Percentiles rank a stretch among this genome's conserved stretches.
Evolutionary conservation across 2,888 invertebrate species (phyloP).

Genomic region (Athalia cordata): DNA sequence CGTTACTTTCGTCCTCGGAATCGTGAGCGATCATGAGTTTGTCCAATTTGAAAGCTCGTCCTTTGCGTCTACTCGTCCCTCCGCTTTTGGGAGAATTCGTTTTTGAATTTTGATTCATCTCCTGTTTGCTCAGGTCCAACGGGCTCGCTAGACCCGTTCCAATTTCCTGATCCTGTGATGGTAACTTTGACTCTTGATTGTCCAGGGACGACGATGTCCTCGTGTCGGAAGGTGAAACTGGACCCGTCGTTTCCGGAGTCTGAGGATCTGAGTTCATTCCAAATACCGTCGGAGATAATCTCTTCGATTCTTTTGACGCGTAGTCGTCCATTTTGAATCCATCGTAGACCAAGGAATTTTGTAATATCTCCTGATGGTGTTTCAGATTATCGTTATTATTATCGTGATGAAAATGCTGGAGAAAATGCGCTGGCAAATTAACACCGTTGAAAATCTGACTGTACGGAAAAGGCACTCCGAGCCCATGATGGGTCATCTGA

Average conservation of each 20-base stretch:
- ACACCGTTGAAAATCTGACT: slow-evolving; percentile 54
- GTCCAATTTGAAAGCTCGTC: slow-evolving; percentile 89
- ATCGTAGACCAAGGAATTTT: not conserved
- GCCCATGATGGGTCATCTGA: slow-evolving; percentile 65
- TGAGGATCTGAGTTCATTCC: not conserved
- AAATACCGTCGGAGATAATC: not conserved
- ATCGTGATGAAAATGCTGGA: slow-evolving; percentile 41
- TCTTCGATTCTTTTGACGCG: not conserved
- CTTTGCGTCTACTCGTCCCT: slow-evolving; percentile 83
- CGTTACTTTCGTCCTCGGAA: slow-evolving; percentile 74
- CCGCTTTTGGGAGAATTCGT: slow-evolving; percentile 49
- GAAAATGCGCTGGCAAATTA: slow-evolving; percentile 50
- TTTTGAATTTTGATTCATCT: slow-evolving; percentile 58
- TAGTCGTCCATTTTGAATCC: not conserved
- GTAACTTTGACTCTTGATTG: not conserved
- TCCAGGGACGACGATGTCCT: no score
- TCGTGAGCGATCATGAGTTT: slow-evolving; percentile 75
- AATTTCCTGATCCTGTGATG: slow-evolving; percentile 6
- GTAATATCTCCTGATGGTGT: not conserved
- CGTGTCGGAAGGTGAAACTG: no score
- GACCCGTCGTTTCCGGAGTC: not conserved
- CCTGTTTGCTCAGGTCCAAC: slow-evolving; percentile 78
- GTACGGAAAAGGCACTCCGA: slow-evolving; percentile 67
- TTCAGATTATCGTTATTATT: slow-evolving; percentile 44
- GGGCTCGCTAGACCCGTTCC: slow-evolving; percentile 74